A percentile compares a stretch with the other conserved stretches of the same genome.
phyloP scores from a whole-genome alignment of 2,888 invertebrate species.

The Dexiosoma caninum region DNA sequence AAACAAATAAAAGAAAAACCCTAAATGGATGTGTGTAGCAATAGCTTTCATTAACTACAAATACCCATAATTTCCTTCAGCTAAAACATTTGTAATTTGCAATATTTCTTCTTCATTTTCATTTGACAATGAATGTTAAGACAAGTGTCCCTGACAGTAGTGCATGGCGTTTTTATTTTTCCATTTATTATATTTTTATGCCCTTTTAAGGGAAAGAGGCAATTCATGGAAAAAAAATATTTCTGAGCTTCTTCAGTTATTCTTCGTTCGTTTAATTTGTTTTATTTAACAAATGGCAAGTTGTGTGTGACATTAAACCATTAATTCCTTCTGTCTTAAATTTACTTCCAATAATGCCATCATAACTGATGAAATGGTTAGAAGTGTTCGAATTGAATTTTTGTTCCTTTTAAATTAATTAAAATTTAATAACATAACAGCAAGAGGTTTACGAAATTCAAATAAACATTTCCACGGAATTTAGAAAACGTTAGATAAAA shows the following conservation, averaged over 20 bases:
- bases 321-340: slow-evolving; percentile 31
- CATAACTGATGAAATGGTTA: neutral
- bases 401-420: neutral
- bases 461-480: neutral
- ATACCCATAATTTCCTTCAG: too few species aligned
- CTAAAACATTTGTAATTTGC: too few species aligned
- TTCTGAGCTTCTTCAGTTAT: neutral
- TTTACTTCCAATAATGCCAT: slow-evolving; percentile 23
- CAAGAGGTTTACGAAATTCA: neutral
- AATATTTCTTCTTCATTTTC: neutral
- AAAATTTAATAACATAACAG: neutral
- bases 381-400: neutral
- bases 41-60: too few species aligned
- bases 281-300: slow-evolving; percentile 22
- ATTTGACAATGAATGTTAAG: slow-evolving; percentile 34
- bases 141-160: slow-evolving; percentile 40
- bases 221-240: neutral
- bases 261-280: neutral
- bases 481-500: too few species aligned
- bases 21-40: too few species aligned
- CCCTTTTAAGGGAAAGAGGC: neutral
- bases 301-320: slow-evolving; percentile 46
- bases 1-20: too few species aligned
- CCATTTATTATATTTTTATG: neutral
- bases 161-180: neutral